Base-by-base conservation (phyloP, 35 echinoderm and acorn worm species). In the Stichopus chloronotus region DNA sequence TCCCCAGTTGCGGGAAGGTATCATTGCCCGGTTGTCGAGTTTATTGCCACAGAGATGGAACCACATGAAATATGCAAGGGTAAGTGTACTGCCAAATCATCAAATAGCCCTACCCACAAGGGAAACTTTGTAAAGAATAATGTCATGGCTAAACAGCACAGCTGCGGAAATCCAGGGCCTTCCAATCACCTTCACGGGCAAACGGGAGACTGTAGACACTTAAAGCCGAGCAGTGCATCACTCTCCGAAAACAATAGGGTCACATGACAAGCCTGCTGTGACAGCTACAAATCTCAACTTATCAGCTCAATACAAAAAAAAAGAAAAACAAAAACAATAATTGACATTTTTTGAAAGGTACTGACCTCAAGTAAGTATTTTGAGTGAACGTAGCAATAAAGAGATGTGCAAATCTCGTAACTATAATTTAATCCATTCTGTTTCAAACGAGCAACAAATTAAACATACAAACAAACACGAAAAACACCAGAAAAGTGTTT, bases 111-210 rank as follows among this genome's bases (percentile, higher is more conserved):
- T 58, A 78, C 90, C 21, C 76, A 91, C 76, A 91, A 91, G 90
- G 90, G 90, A 23, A 91, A 91, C 90, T 79, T 78, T 91, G 90
- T 91, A 56, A 91, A 91, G 65, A 91, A 91, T 79, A 91, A 91
- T 53, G 71, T 91, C 76, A 91, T 91, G 69, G 90, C 30, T 12
- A 91, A 79, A 25, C 78, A 91, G 90, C 76, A 91, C 55, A 91
- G 90, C 90, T 79, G 76, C 55, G 90, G 71, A 58, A 91, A 91
- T 79, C 90, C 90, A 77, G 90, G 90, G 90, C 90, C 90, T 91
- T 91, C 90, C 90, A 91, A 78, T 71, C 69, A 91, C 25, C 76
- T 91, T 25, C 76, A 91, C 11, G 90, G 76, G 55, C 90, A 91
- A 59, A 91, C 90, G 69, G 71, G 69, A 57, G 90, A 79, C 90